These are phyloP conservation scores for Bufotes viridis DNA, from an alignment of 2,797 vertebrate genomes.

Conservation along the genomic window DNA sequence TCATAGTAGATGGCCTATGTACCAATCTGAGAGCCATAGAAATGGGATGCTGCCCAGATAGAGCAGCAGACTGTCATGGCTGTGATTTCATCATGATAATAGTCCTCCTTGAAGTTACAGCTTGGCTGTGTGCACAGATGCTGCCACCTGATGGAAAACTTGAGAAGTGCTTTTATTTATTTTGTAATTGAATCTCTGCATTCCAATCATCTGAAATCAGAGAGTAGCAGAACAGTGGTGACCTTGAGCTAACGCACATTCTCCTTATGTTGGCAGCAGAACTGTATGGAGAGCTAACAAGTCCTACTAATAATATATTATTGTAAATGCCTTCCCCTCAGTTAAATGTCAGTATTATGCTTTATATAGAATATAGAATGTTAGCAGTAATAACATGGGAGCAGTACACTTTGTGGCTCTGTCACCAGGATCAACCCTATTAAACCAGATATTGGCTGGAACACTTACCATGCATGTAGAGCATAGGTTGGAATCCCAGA, in stretches of 20 bases:
- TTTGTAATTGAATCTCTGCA: constrained; percentile 34
- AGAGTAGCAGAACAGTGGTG: constrained; percentile 2
- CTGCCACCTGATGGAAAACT: constrained; percentile 26
- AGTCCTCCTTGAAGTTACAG: background rate
- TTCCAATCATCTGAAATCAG: constrained; percentile 36
- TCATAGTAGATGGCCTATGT: background rate
- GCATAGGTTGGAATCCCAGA: too few relatives aligned
- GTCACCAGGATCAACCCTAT: too few relatives aligned
- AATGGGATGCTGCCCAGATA: too few relatives aligned
- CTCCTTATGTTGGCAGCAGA: background rate
- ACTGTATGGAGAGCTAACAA: background rate
- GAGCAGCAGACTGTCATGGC: background rate
- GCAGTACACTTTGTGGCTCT: background rate
- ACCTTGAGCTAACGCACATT: background rate
- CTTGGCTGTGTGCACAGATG: background rate
- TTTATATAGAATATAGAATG: background rate
- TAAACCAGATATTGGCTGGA: too few relatives aligned
- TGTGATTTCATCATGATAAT: background rate
- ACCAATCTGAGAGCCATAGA: background rate
- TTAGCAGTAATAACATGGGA: background rate
- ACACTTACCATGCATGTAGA: too few relatives aligned
- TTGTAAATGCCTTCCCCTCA: background rate
- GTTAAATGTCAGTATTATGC: background rate
- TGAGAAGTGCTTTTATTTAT: constrained; percentile 16
- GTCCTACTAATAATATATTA: background rate